A percentile compares a stretch with the other conserved stretches of the same genome.
These are phyloP conservation scores for Schizothorax lantsangensis DNA, from an alignment of 2,797 vertebrate genomes.

Conservation along the genomic window DNA sequence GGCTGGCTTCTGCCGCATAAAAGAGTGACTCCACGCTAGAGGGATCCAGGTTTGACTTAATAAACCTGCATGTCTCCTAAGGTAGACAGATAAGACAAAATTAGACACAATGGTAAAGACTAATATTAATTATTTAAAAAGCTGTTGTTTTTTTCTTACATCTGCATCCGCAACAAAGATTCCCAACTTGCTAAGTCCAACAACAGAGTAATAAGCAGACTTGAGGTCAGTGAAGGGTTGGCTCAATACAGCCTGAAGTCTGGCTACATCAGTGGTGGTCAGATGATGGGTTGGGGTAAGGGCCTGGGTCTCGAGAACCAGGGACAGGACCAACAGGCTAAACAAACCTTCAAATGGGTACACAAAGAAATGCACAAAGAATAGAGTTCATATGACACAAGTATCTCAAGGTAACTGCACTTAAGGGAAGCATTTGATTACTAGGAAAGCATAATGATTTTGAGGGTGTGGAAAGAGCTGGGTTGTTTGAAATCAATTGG, in stretches of 20 bases:
- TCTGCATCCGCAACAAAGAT: conserved; percentile 80
- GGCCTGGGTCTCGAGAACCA: conserved; percentile 77
- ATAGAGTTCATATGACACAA: not conserved
- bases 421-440: not conserved
- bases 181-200: conserved; percentile 87
- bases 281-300: conserved; percentile 89
- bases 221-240: conserved; percentile 84
- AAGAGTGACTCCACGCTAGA: conserved; percentile 91
- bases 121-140: not conserved
- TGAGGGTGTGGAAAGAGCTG: not conserved
- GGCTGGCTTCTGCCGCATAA: conserved; percentile 90
- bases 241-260: conserved; percentile 83
- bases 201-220: conserved; percentile 87
- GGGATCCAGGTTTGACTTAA: conserved; percentile 89
- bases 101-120: not conserved
- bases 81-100: not conserved
- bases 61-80: conserved; percentile 88
- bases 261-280: conserved; percentile 83
- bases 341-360: conserved; percentile 73
- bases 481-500: not conserved
- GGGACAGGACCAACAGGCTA: conserved; percentile 73
- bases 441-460: not conserved
- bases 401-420: not conserved
- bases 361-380: not conserved
- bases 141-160: conserved; percentile 71